Evolutionary conservation across 2,888 invertebrate species (phyloP).

Genomic region (Strigamia crassipes): DNA sequence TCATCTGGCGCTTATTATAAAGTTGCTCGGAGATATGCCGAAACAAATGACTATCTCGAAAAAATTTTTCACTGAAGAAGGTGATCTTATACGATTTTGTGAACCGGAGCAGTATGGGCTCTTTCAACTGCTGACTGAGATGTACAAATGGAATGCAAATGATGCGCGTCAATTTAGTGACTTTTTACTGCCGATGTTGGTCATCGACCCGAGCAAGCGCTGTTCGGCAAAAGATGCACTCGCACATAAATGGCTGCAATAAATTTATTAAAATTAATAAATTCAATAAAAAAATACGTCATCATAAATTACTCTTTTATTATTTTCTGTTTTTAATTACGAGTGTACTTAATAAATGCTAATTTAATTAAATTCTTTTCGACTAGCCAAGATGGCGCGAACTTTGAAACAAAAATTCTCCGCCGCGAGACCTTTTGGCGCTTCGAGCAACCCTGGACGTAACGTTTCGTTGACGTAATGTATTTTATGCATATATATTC

Average conservation of each 20-base stretch:
- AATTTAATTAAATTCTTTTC: no score
- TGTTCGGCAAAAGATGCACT: conserved; percentile 94
- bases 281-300: no score
- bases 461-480: no score
- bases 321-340: no score
- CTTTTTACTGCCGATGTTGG: conserved; percentile 95
- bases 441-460: no score
- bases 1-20: conserved; percentile 98
- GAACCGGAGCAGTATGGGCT: conserved; percentile 96
- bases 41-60: conserved; percentile 89
- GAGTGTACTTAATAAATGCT: no score
- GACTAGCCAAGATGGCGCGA: no score
- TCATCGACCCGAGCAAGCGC: conserved; percentile 88
- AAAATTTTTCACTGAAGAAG: conserved; percentile 74
- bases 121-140: conserved; percentile 90
- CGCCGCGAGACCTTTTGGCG: no score
- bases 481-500: no score
- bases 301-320: no score
- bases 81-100: conserved; percentile 89
- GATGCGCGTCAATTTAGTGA: conserved; percentile 91
- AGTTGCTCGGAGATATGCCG: conserved; percentile 95
- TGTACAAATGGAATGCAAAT: conserved; percentile 91
- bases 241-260: conserved; percentile 89
- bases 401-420: no score
- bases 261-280: no score